These are phyloP conservation scores for Ardeotis arabs DNA, from an alignment of 2,113 vertebrate species.

Conservation along the genomic window DNA sequence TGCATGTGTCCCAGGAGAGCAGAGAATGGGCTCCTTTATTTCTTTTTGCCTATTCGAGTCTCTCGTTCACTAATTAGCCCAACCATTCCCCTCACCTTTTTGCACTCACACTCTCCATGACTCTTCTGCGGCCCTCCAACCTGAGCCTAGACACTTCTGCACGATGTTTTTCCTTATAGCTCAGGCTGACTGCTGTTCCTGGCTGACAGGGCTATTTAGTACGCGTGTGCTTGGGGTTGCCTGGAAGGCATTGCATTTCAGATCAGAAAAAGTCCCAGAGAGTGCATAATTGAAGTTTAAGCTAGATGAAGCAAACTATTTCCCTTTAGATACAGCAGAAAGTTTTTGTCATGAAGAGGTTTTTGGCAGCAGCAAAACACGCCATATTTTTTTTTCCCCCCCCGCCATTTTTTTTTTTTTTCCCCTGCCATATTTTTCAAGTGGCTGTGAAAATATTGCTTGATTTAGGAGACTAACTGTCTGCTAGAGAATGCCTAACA, in stretches of 20 bases:
- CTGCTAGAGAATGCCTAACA: too few species aligned
- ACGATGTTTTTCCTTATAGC: not conserved
- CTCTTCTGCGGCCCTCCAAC: not conserved
- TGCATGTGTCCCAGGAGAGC: not conserved
- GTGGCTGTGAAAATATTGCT: too few species aligned
- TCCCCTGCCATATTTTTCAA: too few species aligned
- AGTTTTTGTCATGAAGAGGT: not conserved
- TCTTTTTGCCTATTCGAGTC: not conserved
- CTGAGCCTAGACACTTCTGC: not conserved
- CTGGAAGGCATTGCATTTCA: not conserved
- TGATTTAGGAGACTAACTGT: too few species aligned
- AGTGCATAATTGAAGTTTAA: not conserved
- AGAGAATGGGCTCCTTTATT: not conserved
- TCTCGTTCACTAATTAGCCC: not conserved
- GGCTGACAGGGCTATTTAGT: not conserved
- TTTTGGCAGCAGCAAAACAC: not conserved
- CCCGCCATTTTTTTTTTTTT: too few species aligned
- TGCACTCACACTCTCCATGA: not conserved
- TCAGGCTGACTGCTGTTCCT: not conserved
- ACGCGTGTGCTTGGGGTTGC: accelerated
- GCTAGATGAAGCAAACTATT: not conserved
- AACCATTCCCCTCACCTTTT: not conserved
- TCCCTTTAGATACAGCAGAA: not conserved
- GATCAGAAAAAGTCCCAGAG: not conserved
- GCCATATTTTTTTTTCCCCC: too few species aligned